phyloP scores from a whole-genome alignment of 2,797 vertebrate species.

The Mionectes olivaceus region DNA sequence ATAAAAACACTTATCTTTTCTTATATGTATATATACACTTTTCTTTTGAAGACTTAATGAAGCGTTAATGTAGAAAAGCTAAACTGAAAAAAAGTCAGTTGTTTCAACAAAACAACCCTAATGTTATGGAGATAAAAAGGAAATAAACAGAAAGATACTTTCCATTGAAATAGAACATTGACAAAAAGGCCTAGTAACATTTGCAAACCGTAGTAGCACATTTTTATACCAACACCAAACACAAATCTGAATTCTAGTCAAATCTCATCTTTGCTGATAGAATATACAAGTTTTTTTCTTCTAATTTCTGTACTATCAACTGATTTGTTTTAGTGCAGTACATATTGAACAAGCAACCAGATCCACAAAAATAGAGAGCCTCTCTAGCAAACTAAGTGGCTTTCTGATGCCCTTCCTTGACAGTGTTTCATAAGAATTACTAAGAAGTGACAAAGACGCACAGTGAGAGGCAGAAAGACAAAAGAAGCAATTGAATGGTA shows the following conservation, averaged over 20 bases:
- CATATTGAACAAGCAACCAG: background rate
- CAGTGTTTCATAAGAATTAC: background rate
- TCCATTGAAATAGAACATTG: background rate
- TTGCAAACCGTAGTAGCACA: background rate
- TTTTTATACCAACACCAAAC: background rate
- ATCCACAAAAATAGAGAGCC: background rate
- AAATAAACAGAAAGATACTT: background rate
- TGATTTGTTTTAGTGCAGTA: background rate
- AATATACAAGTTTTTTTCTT: background rate
- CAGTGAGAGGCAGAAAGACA: background rate
- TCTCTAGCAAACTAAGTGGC: background rate
- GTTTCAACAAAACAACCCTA: background rate
- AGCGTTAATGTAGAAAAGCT: background rate
- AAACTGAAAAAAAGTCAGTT: background rate
- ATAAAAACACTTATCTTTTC: background rate
- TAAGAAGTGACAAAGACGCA: background rate
- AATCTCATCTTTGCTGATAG: background rate
- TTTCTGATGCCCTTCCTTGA: background rate
- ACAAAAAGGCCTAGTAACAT: background rate
- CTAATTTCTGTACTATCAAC: background rate
- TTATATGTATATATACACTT: background rate
- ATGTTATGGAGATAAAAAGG: background rate
- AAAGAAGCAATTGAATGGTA: background rate
- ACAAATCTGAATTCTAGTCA: background rate
- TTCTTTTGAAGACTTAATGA: background rate